A percentile compares a stretch with the other conserved stretches of the same genome.
Evolutionary conservation across 30 jellyfish, hydroid and myxozoan species (phyloP).

Genomic region (Phacellophora camtschatica): DNA sequence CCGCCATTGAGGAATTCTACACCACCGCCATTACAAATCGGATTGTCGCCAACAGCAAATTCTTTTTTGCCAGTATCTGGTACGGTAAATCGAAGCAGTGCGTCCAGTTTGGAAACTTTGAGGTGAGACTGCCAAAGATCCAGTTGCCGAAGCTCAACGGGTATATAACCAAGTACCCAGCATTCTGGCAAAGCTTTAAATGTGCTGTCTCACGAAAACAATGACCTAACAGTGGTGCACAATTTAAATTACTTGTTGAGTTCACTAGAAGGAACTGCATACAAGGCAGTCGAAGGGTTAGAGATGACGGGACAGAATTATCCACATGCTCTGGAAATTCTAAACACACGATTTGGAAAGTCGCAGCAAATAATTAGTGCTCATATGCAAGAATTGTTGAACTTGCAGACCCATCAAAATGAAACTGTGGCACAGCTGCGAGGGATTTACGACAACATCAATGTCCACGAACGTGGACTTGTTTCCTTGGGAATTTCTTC

Average conservation of each 20-base stretch:
- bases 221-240: slow-evolving; percentile 17
- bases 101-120: too few species aligned
- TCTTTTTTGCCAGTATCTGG: too few species aligned
- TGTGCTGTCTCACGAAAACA: slow-evolving; percentile 39
- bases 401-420: not conserved
- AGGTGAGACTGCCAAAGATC: too few species aligned
- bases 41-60: too few species aligned
- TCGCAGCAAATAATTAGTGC: slow-evolving; percentile 49
- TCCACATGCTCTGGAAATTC: slow-evolving; percentile 22
- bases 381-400: slow-evolving; percentile 66
- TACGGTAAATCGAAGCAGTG: too few species aligned
- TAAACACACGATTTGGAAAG: slow-evolving; percentile 40
- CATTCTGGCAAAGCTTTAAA: slow-evolving; percentile 47
- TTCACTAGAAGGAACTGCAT: slow-evolving; percentile 60
- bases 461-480: slow-evolving; percentile 36
- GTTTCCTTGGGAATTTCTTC: not conserved
- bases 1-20: too few species aligned
- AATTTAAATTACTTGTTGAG: slow-evolving; percentile 48
- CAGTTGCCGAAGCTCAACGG: too few species aligned
- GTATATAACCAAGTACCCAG: slow-evolving; percentile 11
- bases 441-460: slow-evolving; percentile 2
- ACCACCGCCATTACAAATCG: too few species aligned
- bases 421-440: not conserved
- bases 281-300: slow-evolving; percentile 39
- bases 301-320: slow-evolving; percentile 41